Evolutionary conservation across 2,797 vertebrate species (phyloP).

Genomic region (Gymnocypris eckloni): DNA sequence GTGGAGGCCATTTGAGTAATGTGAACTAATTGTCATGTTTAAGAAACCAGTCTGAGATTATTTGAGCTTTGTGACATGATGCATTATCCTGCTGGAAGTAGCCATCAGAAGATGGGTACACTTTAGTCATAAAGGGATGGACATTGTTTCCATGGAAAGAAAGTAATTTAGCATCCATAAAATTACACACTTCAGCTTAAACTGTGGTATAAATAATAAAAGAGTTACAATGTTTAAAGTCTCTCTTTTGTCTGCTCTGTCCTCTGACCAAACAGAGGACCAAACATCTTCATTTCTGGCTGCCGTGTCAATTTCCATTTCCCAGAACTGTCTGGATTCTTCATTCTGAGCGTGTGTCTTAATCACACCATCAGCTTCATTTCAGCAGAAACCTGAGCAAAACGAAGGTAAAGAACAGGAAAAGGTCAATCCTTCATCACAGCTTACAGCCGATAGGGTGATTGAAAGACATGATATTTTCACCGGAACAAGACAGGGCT

Average conservation of each 20-base stretch:
- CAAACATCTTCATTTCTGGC: background rate
- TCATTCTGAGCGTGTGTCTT: conserved; percentile 30
- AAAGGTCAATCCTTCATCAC: conserved; percentile 73
- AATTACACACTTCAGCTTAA: background rate
- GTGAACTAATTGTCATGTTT: no score
- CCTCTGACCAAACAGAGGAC: conserved; percentile 6
- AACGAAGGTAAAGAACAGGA: conserved; percentile 58
- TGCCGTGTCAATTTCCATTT: conserved; percentile 14
- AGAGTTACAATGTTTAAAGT: background rate
- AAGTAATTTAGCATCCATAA: background rate
- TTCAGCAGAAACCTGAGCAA: conserved; percentile 56
- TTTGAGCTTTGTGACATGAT: no score
- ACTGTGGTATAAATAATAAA: background rate
- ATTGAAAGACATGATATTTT: conserved; percentile 72
- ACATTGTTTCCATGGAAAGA: no score
- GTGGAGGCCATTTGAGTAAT: no score
- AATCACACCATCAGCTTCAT: conserved; percentile 50
- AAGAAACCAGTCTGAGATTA: no score
- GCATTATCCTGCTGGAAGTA: no score
- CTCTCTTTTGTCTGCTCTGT: background rate
- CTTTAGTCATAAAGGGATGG: no score
- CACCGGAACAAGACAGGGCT: conserved; percentile 60
- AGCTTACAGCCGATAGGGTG: conserved; percentile 56
- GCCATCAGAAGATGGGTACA: no score
- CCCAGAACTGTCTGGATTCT: conserved; percentile 16